Percentiles rank a stretch among this genome's conserved stretches.
phyloP scores from a whole-genome alignment of 2,113 vertebrate species.

The Oostethus manadensis region DNA sequence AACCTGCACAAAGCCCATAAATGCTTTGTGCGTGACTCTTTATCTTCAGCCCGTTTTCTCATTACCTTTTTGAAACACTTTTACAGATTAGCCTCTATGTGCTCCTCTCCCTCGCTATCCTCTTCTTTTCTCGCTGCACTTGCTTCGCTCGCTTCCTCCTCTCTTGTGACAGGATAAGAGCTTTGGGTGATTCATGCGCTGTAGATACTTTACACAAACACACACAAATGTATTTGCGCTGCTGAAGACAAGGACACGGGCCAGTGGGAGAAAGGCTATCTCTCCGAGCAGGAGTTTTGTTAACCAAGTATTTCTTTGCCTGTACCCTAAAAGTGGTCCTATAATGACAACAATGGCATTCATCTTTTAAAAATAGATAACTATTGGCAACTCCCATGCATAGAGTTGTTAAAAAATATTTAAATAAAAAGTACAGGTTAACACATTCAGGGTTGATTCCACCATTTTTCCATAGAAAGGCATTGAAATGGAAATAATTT shows the following conservation, averaged over 20 bases:
- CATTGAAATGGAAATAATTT: no score
- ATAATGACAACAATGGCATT: slow-evolving; percentile 43
- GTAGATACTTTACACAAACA: slow-evolving; percentile 19
- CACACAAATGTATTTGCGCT: slow-evolving; percentile 18
- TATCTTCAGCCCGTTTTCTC: slow-evolving; percentile 27
- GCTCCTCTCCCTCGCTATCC: slow-evolving; percentile 17
- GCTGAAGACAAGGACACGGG: slow-evolving; percentile 46
- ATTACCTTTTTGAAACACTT: slow-evolving; percentile 20
- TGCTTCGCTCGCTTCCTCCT: slow-evolving; percentile 18
- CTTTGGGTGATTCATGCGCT: slow-evolving; percentile 43
- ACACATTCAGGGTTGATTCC: no score
- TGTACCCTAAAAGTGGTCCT: slow-evolving; percentile 32
- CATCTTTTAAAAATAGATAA: slow-evolving; percentile 21
- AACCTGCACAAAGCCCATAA: slow-evolving; percentile 14
- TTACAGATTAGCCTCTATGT: slow-evolving; percentile 21
- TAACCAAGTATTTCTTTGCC: slow-evolving; percentile 44
- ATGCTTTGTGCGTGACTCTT: slow-evolving; percentile 16
- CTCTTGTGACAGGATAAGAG: slow-evolving; percentile 23
- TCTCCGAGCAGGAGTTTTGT: slow-evolving; percentile 45
- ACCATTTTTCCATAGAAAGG: no score
- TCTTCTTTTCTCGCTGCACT: slow-evolving; percentile 7
- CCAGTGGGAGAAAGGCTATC: slow-evolving; percentile 51
- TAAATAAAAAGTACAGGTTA: not conserved
- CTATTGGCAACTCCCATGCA: slow-evolving; percentile 12
- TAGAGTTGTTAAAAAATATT: slow-evolving; percentile 13